phyloP scores from a whole-genome alignment of 2,888 invertebrate species.

The Stegophylla sp. region DNA sequence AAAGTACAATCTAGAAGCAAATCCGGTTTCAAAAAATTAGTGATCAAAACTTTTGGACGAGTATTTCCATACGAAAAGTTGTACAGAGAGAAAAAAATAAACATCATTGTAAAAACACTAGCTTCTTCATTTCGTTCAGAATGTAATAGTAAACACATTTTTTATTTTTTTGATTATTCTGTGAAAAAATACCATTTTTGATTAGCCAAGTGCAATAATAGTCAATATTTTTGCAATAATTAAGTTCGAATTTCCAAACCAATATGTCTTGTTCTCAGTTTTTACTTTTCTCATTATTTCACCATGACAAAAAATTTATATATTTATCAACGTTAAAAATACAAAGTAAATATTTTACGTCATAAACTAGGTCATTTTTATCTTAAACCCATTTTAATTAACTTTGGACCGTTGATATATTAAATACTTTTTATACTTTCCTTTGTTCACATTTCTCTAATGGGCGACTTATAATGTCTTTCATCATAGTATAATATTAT shows the following conservation, averaged over 20 bases:
- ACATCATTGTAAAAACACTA: too few species aligned
- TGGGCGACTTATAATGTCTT: background rate
- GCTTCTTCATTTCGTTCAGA: too few species aligned
- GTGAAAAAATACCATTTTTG: background rate
- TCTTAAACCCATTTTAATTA: slow-evolving; percentile 3
- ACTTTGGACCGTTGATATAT: background rate
- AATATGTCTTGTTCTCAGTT: background rate
- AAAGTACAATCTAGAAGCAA: too few species aligned
- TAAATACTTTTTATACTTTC: too few species aligned
- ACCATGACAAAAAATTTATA: background rate
- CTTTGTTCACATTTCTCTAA: background rate
- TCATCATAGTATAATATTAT: background rate
- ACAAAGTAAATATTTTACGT: background rate
- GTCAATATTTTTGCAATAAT: background rate
- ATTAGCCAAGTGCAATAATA: background rate
- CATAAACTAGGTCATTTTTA: background rate
- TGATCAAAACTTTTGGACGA: too few species aligned
- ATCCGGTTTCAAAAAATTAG: too few species aligned
- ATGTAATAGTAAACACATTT: too few species aligned
- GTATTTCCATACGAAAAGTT: too few species aligned
- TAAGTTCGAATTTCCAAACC: background rate
- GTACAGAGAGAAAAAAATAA: too few species aligned
- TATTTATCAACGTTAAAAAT: background rate
- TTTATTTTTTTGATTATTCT: too few species aligned
- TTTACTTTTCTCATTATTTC: background rate